Evolutionary conservation across 1,140 invertebrate species (phyloP).

Genomic region (Nixonia krombeini): DNA sequence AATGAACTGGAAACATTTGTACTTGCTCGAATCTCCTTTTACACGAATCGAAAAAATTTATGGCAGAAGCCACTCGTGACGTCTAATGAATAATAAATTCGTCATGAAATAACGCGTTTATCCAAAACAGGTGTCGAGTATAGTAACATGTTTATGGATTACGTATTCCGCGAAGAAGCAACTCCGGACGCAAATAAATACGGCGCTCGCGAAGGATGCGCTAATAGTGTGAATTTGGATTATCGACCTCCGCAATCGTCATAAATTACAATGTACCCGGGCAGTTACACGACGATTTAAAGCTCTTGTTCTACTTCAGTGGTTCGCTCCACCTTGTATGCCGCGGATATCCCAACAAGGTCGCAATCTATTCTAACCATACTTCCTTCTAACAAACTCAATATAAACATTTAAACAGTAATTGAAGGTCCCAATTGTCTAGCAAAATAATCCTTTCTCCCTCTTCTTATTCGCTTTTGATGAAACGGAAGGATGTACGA

Average conservation of each 20-base stretch:
- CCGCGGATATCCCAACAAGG: no score
- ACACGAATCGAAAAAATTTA: slow-evolving; percentile 10
- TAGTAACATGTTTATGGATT: slow-evolving; percentile 10
- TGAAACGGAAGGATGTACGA: no score
- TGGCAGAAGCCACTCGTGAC: slow-evolving; percentile 4
- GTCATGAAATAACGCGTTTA: not conserved
- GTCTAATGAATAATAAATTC: slow-evolving; percentile 23
- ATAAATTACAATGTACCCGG: slow-evolving; percentile 36
- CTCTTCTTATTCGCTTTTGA: no score
- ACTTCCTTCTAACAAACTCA: no score
- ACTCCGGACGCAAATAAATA: slow-evolving; percentile 7
- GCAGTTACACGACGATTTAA: slow-evolving; percentile 38
- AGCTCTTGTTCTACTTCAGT: slow-evolving; percentile 16
- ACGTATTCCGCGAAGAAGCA: slow-evolving; percentile 22
- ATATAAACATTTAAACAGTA: no score
- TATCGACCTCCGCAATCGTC: slow-evolving; percentile 26
- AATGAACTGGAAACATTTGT: slow-evolving; percentile 33
- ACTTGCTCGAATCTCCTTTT: no score
- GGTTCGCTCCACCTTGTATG: slow-evolving; percentile 34
- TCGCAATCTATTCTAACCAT: no score
- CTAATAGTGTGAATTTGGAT: slow-evolving; percentile 38
- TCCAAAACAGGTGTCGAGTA: slow-evolving; percentile 1
- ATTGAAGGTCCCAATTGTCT: no score
- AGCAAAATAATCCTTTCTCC: no score
- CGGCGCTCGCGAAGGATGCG: slow-evolving; percentile 19